Evolutionary conservation across 2,113 vertebrate genomes (phyloP).

Genomic region (Oncorhynchus kisutch): DNA sequence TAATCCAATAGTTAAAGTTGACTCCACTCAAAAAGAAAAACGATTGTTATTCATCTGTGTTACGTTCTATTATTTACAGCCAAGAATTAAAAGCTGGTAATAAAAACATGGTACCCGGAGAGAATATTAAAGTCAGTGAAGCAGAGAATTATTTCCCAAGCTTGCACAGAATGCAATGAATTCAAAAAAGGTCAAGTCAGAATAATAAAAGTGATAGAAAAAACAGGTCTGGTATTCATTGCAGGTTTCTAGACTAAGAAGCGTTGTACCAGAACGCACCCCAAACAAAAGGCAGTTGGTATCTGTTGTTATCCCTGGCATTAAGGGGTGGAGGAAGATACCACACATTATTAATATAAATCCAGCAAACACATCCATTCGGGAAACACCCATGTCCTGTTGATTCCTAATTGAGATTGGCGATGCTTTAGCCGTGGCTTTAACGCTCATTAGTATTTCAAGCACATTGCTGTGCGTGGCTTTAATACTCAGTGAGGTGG

Average conservation of each 20-base stretch:
- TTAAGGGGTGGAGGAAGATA: too few species aligned
- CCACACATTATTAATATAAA: too few species aligned
- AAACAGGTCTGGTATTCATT: too few species aligned
- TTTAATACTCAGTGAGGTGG: constrained; percentile 50
- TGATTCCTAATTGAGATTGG: constrained; percentile 49
- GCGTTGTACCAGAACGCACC: too few species aligned
- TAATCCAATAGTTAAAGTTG: constrained; percentile 14
- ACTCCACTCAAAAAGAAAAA: not conserved
- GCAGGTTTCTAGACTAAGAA: too few species aligned
- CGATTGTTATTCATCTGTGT: not conserved
- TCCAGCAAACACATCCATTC: too few species aligned
- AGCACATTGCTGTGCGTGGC: constrained; percentile 44
- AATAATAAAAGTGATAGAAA: constrained; percentile 31
- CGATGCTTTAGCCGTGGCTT: constrained; percentile 25
- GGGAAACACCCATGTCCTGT: not conserved
- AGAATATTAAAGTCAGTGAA: constrained; percentile 36
- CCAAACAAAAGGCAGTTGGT: too few species aligned
- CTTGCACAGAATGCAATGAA: constrained; percentile 37
- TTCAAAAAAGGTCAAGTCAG: constrained; percentile 52
- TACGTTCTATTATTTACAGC: not conserved
- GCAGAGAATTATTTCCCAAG: constrained; percentile 20
- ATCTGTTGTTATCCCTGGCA: too few species aligned
- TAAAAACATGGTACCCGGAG: constrained; percentile 9
- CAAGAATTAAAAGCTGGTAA: not conserved
- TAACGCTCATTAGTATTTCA: constrained; percentile 58